These are phyloP conservation scores for Sinocyclocheilus anophthalmus DNA, from an alignment of 2,113 vertebrate genomes.

Conservation along the genomic window DNA sequence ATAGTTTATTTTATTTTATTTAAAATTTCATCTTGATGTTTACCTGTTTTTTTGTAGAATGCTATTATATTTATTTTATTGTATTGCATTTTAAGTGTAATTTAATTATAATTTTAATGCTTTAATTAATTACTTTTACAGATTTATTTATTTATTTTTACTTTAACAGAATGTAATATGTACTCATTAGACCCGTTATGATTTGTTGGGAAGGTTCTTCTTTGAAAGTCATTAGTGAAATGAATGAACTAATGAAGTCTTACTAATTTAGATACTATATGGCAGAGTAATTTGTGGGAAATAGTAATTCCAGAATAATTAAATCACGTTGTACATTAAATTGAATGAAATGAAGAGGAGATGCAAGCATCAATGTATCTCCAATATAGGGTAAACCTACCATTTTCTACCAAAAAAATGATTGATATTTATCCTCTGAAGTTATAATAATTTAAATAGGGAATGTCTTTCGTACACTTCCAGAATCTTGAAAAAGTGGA, in stretches of 20 bases:
- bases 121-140: too few relatives aligned
- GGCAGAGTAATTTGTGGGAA: background rate
- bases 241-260: background rate
- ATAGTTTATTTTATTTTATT: too few relatives aligned
- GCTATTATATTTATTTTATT: too few relatives aligned
- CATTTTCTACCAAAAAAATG: background rate
- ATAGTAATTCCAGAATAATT: background rate
- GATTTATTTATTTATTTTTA: too few relatives aligned
- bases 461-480: too few relatives aligned
- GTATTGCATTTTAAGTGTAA: too few relatives aligned
- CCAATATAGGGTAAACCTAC: background rate
- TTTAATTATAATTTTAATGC: too few relatives aligned
- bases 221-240: background rate
- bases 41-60: too few relatives aligned
- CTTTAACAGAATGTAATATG: too few relatives aligned
- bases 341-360: background rate
- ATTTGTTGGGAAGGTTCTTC: background rate
- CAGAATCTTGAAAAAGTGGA: background rate
- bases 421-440: background rate
- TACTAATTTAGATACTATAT: background rate
- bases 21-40: too few relatives aligned
- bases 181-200: background rate
- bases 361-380: background rate
- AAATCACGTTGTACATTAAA: background rate
- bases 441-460: too few relatives aligned